Conservation (phyloP, 1,140 invertebrate species). For the Anastrepha ludens region DNA sequence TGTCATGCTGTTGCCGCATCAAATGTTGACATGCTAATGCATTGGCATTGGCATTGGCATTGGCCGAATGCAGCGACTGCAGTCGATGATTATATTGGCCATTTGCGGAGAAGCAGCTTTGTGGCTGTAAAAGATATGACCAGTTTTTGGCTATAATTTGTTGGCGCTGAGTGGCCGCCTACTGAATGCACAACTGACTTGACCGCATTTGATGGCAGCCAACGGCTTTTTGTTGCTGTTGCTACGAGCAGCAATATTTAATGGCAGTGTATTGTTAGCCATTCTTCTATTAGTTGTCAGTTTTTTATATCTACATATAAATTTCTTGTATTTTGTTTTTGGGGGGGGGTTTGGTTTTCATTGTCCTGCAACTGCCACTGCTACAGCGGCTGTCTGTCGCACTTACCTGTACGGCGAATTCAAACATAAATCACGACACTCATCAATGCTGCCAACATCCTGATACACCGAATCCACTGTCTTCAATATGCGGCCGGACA, state of each 20-base stretch:
- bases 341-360: neutral
- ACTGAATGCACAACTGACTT: constrained; percentile 19
- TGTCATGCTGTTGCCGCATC: constrained; percentile 36
- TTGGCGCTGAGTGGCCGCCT: constrained; percentile 19
- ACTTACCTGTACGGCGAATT: constrained; percentile 84
- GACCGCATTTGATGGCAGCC: constrained; percentile 25
- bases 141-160: constrained; percentile 44
- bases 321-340: neutral
- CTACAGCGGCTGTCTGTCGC: neutral
- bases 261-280: neutral
- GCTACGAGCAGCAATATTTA: no score
- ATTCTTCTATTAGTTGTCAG: constrained; percentile 18
- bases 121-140: neutral
- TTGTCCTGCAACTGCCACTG: neutral
- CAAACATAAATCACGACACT: constrained; percentile 90
- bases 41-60: constrained; percentile 21
- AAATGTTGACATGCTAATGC: constrained; percentile 52
- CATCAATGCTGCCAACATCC: constrained; percentile 89
- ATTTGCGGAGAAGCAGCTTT: neutral
- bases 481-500: constrained; percentile 90
- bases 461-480: constrained; percentile 95
- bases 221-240: neutral
- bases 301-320: neutral
- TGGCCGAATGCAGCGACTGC: neutral
- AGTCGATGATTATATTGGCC: neutral